These are phyloP conservation scores for Echiichthys vipera DNA, from an alignment of 2,797 vertebrate genomes.

Conservation along the genomic window DNA sequence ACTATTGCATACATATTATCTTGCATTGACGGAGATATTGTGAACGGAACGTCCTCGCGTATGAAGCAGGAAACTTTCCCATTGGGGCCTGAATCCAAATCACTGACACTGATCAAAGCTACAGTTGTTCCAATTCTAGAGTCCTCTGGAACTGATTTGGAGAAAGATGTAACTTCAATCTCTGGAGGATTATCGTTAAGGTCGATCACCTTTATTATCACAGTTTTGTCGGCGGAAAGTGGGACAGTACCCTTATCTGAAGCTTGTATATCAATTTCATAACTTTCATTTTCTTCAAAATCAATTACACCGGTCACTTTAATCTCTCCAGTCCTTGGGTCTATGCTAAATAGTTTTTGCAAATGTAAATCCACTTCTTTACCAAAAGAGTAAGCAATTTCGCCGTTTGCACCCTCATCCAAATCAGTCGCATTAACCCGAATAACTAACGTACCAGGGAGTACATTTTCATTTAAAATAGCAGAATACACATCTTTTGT, in stretches of 20 bases:
- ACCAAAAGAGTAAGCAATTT: constrained; percentile 64
- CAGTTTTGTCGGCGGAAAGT: constrained; percentile 44
- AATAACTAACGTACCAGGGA: constrained; percentile 30
- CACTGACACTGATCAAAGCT: constrained; percentile 67
- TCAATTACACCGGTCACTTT: constrained; percentile 57
- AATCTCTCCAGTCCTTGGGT: constrained; percentile 52
- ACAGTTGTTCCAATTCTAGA: constrained; percentile 62
- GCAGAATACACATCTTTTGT: constrained; percentile 58
- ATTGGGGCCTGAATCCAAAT: constrained; percentile 73
- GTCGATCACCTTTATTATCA: constrained; percentile 59
- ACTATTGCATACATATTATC: constrained; percentile 72
- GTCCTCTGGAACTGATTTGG: constrained; percentile 57
- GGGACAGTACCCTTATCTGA: constrained; percentile 38
- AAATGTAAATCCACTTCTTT: constrained; percentile 12
- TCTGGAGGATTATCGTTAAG: constrained; percentile 68
- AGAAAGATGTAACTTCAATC: constrained; percentile 67
- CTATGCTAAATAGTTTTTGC: constrained; percentile 46
- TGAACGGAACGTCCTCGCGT: constrained; percentile 54
- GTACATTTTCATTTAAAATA: constrained; percentile 47
- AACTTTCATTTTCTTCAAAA: constrained; percentile 55
- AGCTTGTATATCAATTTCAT: constrained; percentile 69
- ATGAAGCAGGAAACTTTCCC: constrained; percentile 66
- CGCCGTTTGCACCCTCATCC: constrained; percentile 61
- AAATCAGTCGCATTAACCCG: constrained; percentile 68
- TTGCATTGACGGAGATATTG: constrained; percentile 56